Conservation (phyloP, 2,113 vertebrate species). For the Morone chrysops region DNA sequence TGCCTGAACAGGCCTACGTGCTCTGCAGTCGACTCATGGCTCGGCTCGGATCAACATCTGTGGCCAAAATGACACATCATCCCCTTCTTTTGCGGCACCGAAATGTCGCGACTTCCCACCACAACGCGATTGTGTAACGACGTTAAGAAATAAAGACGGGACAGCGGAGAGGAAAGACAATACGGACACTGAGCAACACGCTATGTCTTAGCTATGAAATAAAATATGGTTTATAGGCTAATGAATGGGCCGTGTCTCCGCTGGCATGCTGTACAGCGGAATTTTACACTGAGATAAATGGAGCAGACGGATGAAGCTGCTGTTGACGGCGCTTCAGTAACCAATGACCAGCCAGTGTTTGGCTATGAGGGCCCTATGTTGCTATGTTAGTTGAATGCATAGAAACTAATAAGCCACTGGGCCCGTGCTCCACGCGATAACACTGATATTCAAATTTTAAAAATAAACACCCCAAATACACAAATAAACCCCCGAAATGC, state of each 20-base stretch:
- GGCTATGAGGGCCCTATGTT: slow-evolving; percentile 5
- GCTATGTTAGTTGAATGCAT: background rate
- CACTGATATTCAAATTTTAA: background rate
- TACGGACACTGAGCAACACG: slow-evolving; percentile 7
- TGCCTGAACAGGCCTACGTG: slow-evolving; percentile 60
- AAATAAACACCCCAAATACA: slow-evolving; percentile 24
- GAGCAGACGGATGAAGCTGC: slow-evolving; percentile 25
- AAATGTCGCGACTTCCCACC: slow-evolving; percentile 35
- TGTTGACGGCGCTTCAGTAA: slow-evolving; percentile 24
- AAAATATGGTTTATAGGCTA: slow-evolving; percentile 21
- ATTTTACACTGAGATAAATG: slow-evolving; percentile 45
- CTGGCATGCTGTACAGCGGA: slow-evolving; percentile 44
- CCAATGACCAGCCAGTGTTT: background rate
- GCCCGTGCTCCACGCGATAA: slow-evolving; percentile 14
- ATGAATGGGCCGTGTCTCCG: slow-evolving; percentile 64
- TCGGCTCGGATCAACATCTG: slow-evolving; percentile 64
- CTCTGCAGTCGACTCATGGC: slow-evolving; percentile 60
- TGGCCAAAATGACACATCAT: slow-evolving; percentile 67
- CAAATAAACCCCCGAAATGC: slow-evolving; percentile 33
- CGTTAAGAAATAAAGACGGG: slow-evolving; percentile 33
- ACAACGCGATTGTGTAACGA: slow-evolving; percentile 59
- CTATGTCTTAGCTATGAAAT: slow-evolving; percentile 1
- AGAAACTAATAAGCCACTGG: slow-evolving; percentile 5
- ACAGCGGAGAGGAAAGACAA: background rate
- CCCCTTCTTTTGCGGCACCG: slow-evolving; percentile 36